Evolutionary conservation across 92 coral and sea anemone species (phyloP), one percentile per base, ranked within the genome.

Genomic region (Actinernus sp.): DNA sequence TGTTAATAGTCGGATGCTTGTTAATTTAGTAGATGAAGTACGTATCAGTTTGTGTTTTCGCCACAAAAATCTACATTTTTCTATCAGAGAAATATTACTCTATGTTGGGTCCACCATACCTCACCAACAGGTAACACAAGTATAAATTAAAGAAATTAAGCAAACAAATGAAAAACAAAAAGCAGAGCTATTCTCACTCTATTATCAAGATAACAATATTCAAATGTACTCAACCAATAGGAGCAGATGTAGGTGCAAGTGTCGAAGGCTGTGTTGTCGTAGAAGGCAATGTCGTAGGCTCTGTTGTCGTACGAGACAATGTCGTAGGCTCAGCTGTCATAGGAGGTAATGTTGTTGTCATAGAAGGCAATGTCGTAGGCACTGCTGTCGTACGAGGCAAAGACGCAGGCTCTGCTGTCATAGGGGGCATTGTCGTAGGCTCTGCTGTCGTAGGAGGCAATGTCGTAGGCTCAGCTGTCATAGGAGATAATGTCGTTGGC

Each of bases 381-480:
- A 63, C 10, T 18, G 22, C 13, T 17, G 61, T 28, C 2, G 70
- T 27, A 26, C 65, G 3, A 16, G 55, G 11, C 8, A 31, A 12
- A 11, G 55, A 7, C 14, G 73, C 26, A 9, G 60, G 30, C 11
- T 20, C 16, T 4, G 57, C 43, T n/a, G 79, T 57, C 27, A 68
- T 57, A 1, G 68, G 49, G 2, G 59, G 19, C 30, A 10, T 1
- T 48, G 58, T 31, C 10, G 65, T 44, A 3, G 52, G 17, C 31
- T 6, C 1, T 0, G 49, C 17, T 18, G 75, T 68, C 31, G 70
- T 14, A 0, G 70, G 23, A 20, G 70, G 39, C 9, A 21, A 8
- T 63, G 63, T 34, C 10, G 55, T 24, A 3, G 61, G 7, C 17
- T 59, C 49, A 31, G 12, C 40, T 5, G 67, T n/a, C 23, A 4